Percentiles rank a stretch among this genome's conserved stretches.
Conservation (phyloP, 2,113 vertebrate genomes). For the Hassar affinis region DNA sequence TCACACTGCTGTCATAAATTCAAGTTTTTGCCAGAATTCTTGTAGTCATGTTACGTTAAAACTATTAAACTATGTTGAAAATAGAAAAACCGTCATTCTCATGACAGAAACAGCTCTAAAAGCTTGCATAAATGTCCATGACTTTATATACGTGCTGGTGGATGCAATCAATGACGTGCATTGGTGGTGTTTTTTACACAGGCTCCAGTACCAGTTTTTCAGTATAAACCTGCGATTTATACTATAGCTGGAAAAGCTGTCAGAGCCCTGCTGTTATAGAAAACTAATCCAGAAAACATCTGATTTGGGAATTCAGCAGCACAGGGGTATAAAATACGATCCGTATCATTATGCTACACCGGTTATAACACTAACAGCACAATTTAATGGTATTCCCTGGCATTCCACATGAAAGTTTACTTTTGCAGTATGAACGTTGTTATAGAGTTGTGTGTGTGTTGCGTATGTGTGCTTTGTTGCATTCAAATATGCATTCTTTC, state of each 20-base stretch:
- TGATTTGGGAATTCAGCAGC: background rate
- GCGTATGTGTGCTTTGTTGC: slow-evolving; percentile 26
- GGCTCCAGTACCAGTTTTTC: no score
- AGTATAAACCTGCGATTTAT: background rate
- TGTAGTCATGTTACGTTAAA: no score
- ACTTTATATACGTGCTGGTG: no score
- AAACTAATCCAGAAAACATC: background rate
- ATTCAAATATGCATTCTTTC: slow-evolving; percentile 25
- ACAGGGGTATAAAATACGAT: background rate
- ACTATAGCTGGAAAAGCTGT: background rate
- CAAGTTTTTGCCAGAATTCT: no score
- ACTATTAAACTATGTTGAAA: no score
- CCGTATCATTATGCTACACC: background rate
- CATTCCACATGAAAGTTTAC: background rate
- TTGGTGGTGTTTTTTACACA: no score
- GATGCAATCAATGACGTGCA: no score
- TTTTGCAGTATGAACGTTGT: background rate
- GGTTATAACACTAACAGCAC: background rate
- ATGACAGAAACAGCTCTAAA: no score
- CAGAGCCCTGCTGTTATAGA: background rate
- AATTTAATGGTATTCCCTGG: background rate
- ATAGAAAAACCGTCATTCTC: no score
- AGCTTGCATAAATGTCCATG: no score
- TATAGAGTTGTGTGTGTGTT: slow-evolving; percentile 43
- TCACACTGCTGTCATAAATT: no score